phyloP scores from a whole-genome alignment of 2,797 vertebrate species.

The Labeo calbasu region DNA sequence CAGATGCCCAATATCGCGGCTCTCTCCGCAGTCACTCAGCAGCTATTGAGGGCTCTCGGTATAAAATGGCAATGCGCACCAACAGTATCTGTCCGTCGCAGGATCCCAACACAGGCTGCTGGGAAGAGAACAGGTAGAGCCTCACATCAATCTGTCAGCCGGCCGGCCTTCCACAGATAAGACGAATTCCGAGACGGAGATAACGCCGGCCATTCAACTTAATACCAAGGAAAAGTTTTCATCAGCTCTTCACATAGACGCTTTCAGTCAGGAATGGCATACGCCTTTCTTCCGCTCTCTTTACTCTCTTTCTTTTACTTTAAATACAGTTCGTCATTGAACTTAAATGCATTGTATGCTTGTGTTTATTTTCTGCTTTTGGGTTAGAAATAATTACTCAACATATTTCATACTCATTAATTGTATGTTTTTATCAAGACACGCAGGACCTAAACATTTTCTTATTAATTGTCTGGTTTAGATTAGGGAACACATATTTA shows the following conservation, averaged over 20 bases:
- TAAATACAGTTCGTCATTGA: neutral
- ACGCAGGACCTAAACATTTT: too few relatives aligned
- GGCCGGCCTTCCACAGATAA: slow-evolving; percentile 80
- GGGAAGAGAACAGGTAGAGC: slow-evolving; percentile 80
- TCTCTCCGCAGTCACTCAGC: slow-evolving; percentile 85
- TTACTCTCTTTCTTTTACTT: neutral
- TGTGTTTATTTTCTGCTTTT: neutral
- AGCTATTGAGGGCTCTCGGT: slow-evolving; percentile 86
- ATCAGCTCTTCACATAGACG: slow-evolving; percentile 80
- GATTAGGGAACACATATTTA: neutral
- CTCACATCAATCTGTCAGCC: slow-evolving; percentile 86
- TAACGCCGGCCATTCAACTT: slow-evolving; percentile 81
- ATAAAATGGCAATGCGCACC: slow-evolving; percentile 80
- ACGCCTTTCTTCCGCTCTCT: slow-evolving; percentile 30
- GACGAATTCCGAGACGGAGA: slow-evolving; percentile 83
- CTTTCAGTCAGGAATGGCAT: slow-evolving; percentile 70
- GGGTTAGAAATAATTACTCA: neutral
- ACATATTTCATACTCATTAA: neutral
- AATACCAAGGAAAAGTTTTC: slow-evolving; percentile 84
- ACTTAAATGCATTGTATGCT: neutral
- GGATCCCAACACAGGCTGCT: slow-evolving; percentile 80
- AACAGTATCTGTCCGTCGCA: slow-evolving; percentile 86
- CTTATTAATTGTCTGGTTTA: neutral
- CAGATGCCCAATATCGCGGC: slow-evolving; percentile 80
- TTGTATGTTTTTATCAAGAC: too few relatives aligned